These are phyloP conservation scores for Antheraea yamamai DNA, from an alignment of 2,888 invertebrate species.

Conservation along the genomic window DNA sequence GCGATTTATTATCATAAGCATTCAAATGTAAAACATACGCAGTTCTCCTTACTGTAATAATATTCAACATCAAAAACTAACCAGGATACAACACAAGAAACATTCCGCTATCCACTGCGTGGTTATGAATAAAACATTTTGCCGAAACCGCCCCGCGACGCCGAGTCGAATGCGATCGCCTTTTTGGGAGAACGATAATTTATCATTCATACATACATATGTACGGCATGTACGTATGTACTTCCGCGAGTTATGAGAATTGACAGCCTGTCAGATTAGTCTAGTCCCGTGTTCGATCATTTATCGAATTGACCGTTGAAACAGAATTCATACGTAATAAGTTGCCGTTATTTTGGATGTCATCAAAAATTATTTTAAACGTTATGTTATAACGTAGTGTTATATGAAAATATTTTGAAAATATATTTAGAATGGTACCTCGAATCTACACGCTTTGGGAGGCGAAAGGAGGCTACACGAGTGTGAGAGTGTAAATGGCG, in stretches of 20 bases:
- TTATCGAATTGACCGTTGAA: conserved; percentile 1
- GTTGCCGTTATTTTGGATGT: neutral
- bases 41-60: conserved; percentile 17
- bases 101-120: conserved; percentile 55
- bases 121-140: conserved; percentile 72
- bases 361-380: neutral
- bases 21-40: conserved; percentile 6
- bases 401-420: neutral
- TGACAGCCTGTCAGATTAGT: conserved; percentile 49
- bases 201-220: conserved; percentile 41
- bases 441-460: no score
- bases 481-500: no score
- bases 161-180: conserved; percentile 41
- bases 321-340: neutral
- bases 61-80: conserved; percentile 20
- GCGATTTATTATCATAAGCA: neutral
- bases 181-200: conserved; percentile 56
- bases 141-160: conserved; percentile 56
- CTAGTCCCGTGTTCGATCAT: conserved; percentile 25
- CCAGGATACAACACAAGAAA: conserved; percentile 29
- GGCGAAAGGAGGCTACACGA: no score
- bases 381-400: no score
- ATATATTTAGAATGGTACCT: neutral
- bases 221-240: conserved; percentile 26
- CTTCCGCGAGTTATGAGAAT: conserved; percentile 47